Conservation (phyloP, 2,113 vertebrate genomes). For the Rissa tridactyla region DNA sequence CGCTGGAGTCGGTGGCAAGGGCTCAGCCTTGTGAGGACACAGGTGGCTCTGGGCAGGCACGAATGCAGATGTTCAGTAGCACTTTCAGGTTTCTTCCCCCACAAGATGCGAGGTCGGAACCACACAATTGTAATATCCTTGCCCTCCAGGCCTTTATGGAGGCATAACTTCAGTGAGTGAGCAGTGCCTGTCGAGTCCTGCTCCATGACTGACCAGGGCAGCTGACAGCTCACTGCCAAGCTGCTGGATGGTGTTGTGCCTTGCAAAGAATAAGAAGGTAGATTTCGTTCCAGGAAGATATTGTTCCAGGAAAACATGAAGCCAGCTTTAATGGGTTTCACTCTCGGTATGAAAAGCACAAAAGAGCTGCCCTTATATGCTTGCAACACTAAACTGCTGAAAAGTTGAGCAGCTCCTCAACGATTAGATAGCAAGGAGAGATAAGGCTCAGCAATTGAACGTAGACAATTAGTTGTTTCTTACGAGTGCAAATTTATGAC, state of each 20-base stretch:
- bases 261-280: not conserved
- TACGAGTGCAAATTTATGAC: not conserved
- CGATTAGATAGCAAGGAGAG: not conserved
- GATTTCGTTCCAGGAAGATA: not conserved
- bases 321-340: not conserved
- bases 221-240: fast-evolving
- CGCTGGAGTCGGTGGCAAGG: not conserved
- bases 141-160: not conserved
- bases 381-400: not conserved
- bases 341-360: not conserved
- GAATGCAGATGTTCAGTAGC: not conserved
- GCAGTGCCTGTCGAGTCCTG: too few species aligned
- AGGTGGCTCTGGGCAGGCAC: not conserved
- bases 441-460: not conserved
- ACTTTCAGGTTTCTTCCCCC: not conserved
- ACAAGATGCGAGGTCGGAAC: not conserved
- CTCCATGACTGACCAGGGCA: not conserved
- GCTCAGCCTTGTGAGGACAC: not conserved
- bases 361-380: not conserved
- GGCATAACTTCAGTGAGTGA: not conserved
- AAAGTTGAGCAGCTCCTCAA: not conserved
- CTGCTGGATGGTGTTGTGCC: not conserved
- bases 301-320: not conserved
- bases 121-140: not conserved
- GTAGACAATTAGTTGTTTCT: not conserved